Percentiles rank a stretch among this genome's conserved stretches.
These are phyloP conservation scores for Coenobita brevimanus DNA, from an alignment of 1,140 invertebrate genomes.

Conservation along the genomic window DNA sequence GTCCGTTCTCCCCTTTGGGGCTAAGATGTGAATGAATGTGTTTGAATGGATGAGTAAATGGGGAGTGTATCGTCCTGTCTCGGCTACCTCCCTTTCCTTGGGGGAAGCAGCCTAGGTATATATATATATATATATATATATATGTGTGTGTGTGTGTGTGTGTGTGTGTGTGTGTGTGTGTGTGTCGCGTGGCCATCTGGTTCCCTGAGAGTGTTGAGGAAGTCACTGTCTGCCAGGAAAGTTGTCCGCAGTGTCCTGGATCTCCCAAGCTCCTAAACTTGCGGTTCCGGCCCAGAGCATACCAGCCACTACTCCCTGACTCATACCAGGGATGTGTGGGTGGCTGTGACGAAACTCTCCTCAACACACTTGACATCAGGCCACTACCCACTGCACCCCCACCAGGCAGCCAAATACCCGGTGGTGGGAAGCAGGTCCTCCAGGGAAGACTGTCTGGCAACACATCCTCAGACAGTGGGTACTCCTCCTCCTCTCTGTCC, in stretches of 20 bases:
- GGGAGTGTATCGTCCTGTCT: too few relatives aligned
- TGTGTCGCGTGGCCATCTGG: constrained; percentile 88
- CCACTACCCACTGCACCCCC: constrained; percentile 68
- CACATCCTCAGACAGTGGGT: constrained; percentile 33
- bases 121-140: too few relatives aligned
- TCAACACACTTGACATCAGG: constrained; percentile 81
- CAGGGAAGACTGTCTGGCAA: neutral
- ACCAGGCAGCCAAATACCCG: too few relatives aligned
- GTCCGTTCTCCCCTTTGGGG: too few relatives aligned
- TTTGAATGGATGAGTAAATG: too few relatives aligned
- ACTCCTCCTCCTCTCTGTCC: constrained; percentile 30
- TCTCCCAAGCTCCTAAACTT: constrained; percentile 83
- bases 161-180: too few relatives aligned
- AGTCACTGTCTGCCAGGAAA: constrained; percentile 79
- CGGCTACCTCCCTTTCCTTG: too few relatives aligned
- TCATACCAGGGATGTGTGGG: constrained; percentile 84
- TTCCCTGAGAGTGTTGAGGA: constrained; percentile 80
- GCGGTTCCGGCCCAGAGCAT: constrained; percentile 80
- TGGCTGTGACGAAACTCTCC: constrained; percentile 85
- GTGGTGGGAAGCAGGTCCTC: too few relatives aligned
- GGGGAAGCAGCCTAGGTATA: too few relatives aligned
- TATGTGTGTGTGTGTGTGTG: too few relatives aligned
- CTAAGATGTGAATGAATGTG: too few relatives aligned
- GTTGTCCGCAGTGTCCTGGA: constrained; percentile 81
- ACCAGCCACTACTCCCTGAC: constrained; percentile 77